Base-by-base conservation (phyloP, 2,113 vertebrate species). In the Hipposideros armiger region DNA sequence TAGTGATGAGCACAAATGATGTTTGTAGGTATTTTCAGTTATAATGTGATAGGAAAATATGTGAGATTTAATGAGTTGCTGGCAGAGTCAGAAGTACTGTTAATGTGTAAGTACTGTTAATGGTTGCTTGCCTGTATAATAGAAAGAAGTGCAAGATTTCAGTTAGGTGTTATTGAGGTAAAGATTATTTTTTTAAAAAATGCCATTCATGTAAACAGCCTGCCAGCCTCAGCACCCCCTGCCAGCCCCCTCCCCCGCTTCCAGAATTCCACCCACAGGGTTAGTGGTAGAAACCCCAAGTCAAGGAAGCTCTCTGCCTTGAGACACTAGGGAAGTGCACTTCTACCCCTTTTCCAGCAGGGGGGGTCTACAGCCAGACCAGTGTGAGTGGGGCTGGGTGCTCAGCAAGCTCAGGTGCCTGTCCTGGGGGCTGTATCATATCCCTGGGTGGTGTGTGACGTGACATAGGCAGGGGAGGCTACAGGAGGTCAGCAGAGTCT, bases 311-410 rank as follows among this genome's bases (percentile, higher is more conserved):
- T 22, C 74, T 77, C 77, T 74, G 40, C 45, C 30, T 85, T 45
- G 62, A 73, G 24, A 50, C 3, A 2, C 62, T 28, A 28, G 92
- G 42, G 47, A 81, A 7, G 45, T 70, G 90, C 85, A 67, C 15
- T 76, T 58, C 80, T 40, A 15, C 32, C 2, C 40, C 22, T 50
- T 30, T 8, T 50, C 92, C 96, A 96, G 90, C 91, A 97, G 97
- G 85, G 94, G 96, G 85, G 85, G 85, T 16, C 77, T 60, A 24
- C 52, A 83, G 56, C 72, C 58, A 47, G 15, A 72, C 66, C 9
- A 0, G 26, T 17, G 47, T 6, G 52, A 22, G 58, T 9, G 1
- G 40, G 56, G 45, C 19, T 2, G 22, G 22, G 62, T 0, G 2
- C 32, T 50, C 9, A 5, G 16, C 2, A 45, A 30, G 30, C 10